phyloP scores from a whole-genome alignment of 2,888 invertebrate species.

The Lasioglossum morio region DNA sequence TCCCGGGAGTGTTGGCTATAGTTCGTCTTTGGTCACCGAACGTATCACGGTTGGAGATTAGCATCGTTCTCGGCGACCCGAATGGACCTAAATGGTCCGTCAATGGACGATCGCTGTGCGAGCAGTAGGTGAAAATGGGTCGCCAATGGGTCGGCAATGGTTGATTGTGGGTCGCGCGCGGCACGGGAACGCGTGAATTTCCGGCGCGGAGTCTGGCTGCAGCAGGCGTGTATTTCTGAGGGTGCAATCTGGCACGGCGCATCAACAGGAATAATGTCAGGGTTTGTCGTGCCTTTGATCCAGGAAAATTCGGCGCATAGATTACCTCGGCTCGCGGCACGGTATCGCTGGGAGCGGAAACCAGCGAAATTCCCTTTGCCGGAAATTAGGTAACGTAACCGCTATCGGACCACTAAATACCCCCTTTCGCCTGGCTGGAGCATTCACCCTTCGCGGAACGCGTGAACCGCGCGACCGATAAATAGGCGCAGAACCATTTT shows the following conservation, averaged over 20 bases:
- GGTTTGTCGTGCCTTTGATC: constrained; percentile 38
- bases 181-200: background rate
- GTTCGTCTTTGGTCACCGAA: background rate
- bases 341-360: constrained; percentile 50
- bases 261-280: constrained; percentile 25
- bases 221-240: constrained; percentile 4
- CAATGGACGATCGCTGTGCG: background rate
- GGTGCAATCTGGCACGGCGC: constrained; percentile 27
- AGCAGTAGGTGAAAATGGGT: constrained; percentile 1
- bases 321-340: constrained; percentile 50
- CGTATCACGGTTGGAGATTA: constrained; percentile 9
- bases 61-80: background rate
- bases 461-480: constrained; percentile 14
- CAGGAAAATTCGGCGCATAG: constrained; percentile 60
- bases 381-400: constrained; percentile 69
- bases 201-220: too few relatives aligned
- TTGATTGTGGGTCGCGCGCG: background rate
- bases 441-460: constrained; percentile 29
- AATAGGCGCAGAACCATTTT: background rate
- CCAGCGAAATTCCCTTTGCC: constrained; percentile 64
- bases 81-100: constrained; percentile 5
- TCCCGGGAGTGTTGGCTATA: background rate
- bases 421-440: constrained; percentile 34
- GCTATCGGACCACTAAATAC: constrained; percentile 63
- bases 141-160: constrained; percentile 10